Evolutionary conservation across 2,888 invertebrate species (phyloP), one percentile per base, ranked within the genome.

Genomic region (Podabrus alpinus): DNA sequence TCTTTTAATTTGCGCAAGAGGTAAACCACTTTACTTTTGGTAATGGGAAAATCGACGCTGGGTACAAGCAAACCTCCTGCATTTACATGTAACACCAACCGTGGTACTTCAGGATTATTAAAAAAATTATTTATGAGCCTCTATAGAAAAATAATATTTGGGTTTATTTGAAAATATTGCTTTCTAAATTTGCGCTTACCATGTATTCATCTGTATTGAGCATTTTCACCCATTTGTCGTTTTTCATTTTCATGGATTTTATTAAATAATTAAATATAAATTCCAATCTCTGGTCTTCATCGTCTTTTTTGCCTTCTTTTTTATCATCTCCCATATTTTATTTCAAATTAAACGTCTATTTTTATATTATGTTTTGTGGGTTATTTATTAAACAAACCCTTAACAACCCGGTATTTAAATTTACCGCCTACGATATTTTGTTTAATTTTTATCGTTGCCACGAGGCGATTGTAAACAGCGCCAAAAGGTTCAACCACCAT

Each of bases 191-290:
- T n/a, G n/a, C n/a, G 45, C 69, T 68, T 67, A 71, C 94, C 88
- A 90, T 91, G 81, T 91, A 92, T 77, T 95, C 94, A 66, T 93
- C 92, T 69, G 86, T 89, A 61, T 89, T 88, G 79, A 95, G 92
- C 91, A 97, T 94, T 88, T 95, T 97, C 68, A 89, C 86, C 96
- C 97, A 98, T 90, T 94, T 95, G 78, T 97, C 97, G 73, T 91
- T 88, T 88, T 97, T 97, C 78, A 96, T 88, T 84, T 94, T 94
- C 81, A 96, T 90, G 9, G 94, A 90, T 84, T 91, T 92, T 17
- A 91, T 86, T 59, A 95, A 87, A 85, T 93, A 96, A 83, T 93
- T 92, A 71, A 93, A 91, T 72, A 98, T 90, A 86, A 94, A 96
- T 80, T 95, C 94, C 75, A 96, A 88, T 19, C 97, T 91, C 69